Evolutionary conservation across 23 tunicate species (phyloP), one percentile per base, ranked within the genome.

Genomic region (Pegea sp.): DNA sequence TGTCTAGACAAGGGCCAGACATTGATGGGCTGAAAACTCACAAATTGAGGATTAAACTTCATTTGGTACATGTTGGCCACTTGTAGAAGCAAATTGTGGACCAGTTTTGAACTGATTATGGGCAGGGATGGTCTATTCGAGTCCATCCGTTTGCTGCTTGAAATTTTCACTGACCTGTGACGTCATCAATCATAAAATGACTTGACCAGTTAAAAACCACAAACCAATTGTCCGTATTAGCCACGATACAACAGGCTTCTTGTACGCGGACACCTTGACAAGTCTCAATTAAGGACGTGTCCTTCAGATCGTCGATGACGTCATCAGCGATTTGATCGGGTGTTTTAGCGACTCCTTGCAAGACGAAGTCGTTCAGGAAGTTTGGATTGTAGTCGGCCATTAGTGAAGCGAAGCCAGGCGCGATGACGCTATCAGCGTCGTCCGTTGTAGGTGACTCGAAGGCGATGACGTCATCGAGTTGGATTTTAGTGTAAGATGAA

Each of bases 171-270:
- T 6, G 95, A 33, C 67, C 95, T 84, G 59, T 33, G 26, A 48
- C 16, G 16, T 38, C 46, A 8, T 38, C 46, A 38, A 38, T 11
- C 46, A 38, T 16, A 38, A 38, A 38, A 38, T 11, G 46, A 11
- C 11, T 38, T 8, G 46, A 38, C 46, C 11, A 38, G 16, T 16
- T 38, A 38, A 8, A 38, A 38, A 38, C 34, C 0, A 49, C 95
- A 19, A 33, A 84, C 95, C 95, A 84, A 25, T 19, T 68, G 33
- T 84, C 95, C 6, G 81, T 67, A 31, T 84, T 76, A 0, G 95
- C 95, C 24, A 67, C 29, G 25, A 84, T 73, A 34, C 78, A 72
- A 28, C 63, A 64, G 13, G 84, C 65, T 53, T 84, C 95, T 7
- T 71, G 56, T 3, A 84, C 70, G 16, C 11, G 13, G 16, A 8